Evolutionary conservation across 2,888 invertebrate genomes (phyloP), one percentile per base, ranked within the genome.

Genomic region (Nebria brevicollis): DNA sequence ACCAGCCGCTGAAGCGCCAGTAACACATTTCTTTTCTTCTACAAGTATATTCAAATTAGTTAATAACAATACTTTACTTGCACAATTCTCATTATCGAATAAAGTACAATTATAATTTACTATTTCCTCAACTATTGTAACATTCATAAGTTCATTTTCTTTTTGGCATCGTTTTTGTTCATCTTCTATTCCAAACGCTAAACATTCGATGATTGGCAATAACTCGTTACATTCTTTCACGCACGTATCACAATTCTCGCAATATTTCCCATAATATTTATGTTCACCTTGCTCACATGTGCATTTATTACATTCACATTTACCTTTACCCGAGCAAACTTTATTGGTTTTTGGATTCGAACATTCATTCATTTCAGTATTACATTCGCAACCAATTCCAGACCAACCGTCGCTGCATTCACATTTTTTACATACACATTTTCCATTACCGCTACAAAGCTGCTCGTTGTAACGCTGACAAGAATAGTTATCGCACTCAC

Each of bases 401-500:
- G 89, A 91, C 90, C 92, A 93, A 73, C 91, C 92, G 0, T 90
- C 88, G 8, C 90, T 86, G 85, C 93, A 94, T 72, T 89, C 87
- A 86, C 95, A 94, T 70, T 87, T 86, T 2, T 93, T 94, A 86
- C 95, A 95, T 11, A 90, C 90, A 86, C 94, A 93, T 68, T 86
- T 88, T 70, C 95, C 95, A 68, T 89, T 89, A 1, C 92, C 92
- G 1, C 89, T 86, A 82, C 91, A 90, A 41, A 90, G 84, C 68
- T 86, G 82, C 3, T 87, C 85, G 3, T 85, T 85, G 0, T 87
- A 20, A 54, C 72, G 80, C 42, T 90, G 91, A 86, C 96, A 97
- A 74, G 94, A 94, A 86, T 92, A 93, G 86, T 94, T 93, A 87
- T 95, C 94, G 86, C 96, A 95, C 84, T 97, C 92, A 86, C 97